A percentile compares a stretch with the other conserved stretches of the same genome.
Evolutionary conservation across 2,797 vertebrate species (phyloP).

Genomic region (Sebastes melanostomus): DNA sequence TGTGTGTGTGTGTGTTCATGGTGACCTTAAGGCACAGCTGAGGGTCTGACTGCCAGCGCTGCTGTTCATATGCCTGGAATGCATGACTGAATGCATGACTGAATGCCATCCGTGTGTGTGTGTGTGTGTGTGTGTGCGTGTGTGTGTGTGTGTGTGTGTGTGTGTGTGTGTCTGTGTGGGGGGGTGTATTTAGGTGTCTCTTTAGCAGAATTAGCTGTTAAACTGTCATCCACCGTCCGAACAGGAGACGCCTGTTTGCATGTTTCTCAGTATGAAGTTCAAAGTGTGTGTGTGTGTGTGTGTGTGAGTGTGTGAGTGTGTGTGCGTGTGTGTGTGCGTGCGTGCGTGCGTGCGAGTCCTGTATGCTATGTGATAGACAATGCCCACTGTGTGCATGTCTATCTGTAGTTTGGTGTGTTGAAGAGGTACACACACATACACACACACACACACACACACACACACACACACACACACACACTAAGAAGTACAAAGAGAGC

Average conservation of each 20-base stretch:
- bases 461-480: constrained; percentile 1
- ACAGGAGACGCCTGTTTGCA: constrained; percentile 38
- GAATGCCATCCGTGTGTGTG: constrained; percentile 42
- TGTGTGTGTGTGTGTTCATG: constrained; percentile 2
- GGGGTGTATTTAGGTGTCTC: constrained; percentile 3
- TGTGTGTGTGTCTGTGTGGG: neutral
- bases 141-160: neutral
- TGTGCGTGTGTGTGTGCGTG: neutral
- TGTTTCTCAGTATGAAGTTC: constrained; percentile 30
- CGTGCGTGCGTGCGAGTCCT: constrained; percentile 1
- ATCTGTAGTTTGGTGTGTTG: constrained; percentile 38
- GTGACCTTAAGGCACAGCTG: constrained; percentile 72
- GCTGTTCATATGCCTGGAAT: constrained; percentile 61
- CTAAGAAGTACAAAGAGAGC: neutral
- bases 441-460: constrained; percentile 11
- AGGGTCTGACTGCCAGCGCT: constrained; percentile 46
- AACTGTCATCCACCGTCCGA: constrained; percentile 26
- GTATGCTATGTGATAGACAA: constrained; percentile 16
- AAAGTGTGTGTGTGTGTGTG: constrained; percentile 16
- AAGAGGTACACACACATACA: constrained; percentile 22
- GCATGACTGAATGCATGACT: constrained; percentile 23
- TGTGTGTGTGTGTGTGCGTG: neutral
- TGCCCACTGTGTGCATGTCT: constrained; percentile 6
- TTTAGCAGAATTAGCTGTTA: constrained; percentile 32
- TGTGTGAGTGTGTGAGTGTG: constrained; percentile 1